Percentiles rank a stretch among this genome's conserved stretches.
These are phyloP conservation scores for Halcyon chelicuti DNA, from an alignment of 2,797 vertebrate genomes.

Conservation along the genomic window DNA sequence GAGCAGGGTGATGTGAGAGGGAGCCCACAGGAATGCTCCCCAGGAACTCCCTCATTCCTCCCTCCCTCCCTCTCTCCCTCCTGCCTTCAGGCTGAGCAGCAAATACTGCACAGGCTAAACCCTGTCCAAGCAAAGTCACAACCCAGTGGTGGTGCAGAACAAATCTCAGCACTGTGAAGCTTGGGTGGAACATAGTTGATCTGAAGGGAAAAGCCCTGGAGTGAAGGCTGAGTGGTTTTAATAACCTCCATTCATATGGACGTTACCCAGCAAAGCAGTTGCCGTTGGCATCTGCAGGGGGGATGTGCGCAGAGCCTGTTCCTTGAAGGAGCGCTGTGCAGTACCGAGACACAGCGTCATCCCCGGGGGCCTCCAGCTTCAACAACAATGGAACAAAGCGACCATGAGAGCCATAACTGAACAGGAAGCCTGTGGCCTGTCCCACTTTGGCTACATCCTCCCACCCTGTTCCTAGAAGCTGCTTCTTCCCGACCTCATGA, in stretches of 20 bases:
- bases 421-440: not conserved
- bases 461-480: not conserved
- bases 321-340: not conserved
- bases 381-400: constrained; percentile 31
- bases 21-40: constrained; percentile 32
- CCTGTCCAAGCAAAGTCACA: not conserved
- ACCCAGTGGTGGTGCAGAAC: not conserved
- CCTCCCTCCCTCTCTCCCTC: not conserved
- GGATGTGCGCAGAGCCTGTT: not conserved
- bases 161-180: not conserved
- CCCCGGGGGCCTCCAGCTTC: not conserved
- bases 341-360: not conserved
- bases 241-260: not conserved
- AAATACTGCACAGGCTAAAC: not conserved
- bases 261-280: not conserved
- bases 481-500: not conserved
- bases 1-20: not conserved
- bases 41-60: not conserved
- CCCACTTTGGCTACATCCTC: rapidly evolving
- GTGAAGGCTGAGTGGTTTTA: not conserved
- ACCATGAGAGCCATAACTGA: not conserved
- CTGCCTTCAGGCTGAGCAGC: not conserved
- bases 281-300: not conserved
- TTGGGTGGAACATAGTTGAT: not conserved
- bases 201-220: not conserved